A percentile compares a stretch with the other conserved stretches of the same genome.
Conservation (phyloP, 1,140 invertebrate genomes). For the Tenebrio molitor region DNA sequence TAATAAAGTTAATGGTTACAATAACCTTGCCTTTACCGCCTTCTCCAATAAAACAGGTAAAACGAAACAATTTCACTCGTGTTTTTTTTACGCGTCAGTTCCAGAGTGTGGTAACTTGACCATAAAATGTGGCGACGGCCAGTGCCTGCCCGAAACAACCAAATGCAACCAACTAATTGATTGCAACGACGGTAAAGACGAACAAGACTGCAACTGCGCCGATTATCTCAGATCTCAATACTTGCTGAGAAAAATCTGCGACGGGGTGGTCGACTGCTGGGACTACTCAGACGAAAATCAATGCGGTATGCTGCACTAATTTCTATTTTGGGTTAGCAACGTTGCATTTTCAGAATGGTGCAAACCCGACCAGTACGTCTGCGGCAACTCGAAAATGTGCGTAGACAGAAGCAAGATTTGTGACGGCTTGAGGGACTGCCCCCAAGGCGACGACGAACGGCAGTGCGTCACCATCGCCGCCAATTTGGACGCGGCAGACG, state of each 20-base stretch:
- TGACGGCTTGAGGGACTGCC: constrained; percentile 83
- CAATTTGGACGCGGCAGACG: constrained; percentile 68
- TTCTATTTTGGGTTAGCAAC: neutral
- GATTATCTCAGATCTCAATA: constrained; percentile 80
- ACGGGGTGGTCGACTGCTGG: constrained; percentile 84
- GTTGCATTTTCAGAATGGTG: constrained; percentile 77
- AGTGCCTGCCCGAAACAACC: constrained; percentile 76
- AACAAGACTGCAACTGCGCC: constrained; percentile 81
- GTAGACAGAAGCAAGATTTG: constrained; percentile 77
- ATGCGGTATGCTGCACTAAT: constrained; percentile 74
- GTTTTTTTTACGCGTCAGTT: constrained; percentile 37
- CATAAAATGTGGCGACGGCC: constrained; percentile 74
- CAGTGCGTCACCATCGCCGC: constrained; percentile 75
- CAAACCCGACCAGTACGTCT: constrained; percentile 79
- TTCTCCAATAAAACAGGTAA: constrained; percentile 49
- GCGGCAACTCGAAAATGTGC: constrained; percentile 79
- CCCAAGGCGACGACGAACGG: constrained; percentile 84
- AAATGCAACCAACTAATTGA: constrained; percentile 83
- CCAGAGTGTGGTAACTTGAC: constrained; percentile 69
- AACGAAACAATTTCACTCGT: constrained; percentile 8
- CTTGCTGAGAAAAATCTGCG: constrained; percentile 82
- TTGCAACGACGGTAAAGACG: constrained; percentile 80
- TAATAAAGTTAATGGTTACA: constrained; percentile 30
- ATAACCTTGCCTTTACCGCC: constrained; percentile 20
- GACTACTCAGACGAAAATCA: constrained; percentile 85